Evolutionary conservation across 2,888 invertebrate species (phyloP), one percentile per base, ranked within the genome.

Genomic region (Microctonus hyperodae): DNA sequence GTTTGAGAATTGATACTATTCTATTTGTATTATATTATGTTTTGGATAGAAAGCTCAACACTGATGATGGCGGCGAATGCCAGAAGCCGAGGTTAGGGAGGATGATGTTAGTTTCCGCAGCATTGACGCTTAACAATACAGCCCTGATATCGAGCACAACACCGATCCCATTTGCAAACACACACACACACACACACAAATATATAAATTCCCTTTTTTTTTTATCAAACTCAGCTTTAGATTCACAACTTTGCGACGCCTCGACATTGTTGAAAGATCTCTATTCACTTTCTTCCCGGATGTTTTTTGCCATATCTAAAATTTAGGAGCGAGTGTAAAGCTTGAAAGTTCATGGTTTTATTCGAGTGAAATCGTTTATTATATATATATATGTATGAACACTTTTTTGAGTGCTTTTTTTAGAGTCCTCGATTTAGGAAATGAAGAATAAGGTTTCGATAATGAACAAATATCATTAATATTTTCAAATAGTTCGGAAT

Each of bases 81-180:
- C 48, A 40, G 25, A 59, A 44, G 28, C n/a, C 16, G 33, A 9
- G 25, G 44, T 44, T 44, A 44, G 4, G 16, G 6, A 20, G 44
- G 74, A 73, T 72, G 80, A 75, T 78, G 79, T 81, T 79, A 81
- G 82, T 82, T 83, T 83, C 82, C 81, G 81, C 69, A 74, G 79
- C 80, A 83, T 83, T 82, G 82, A 82, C 78, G 79, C 75, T 71
- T 73, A 75, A 83, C 83, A 83, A 83, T 83, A 81, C 79, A 79
- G 72, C 74, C 70, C 73, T 78, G 80, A 83, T 81, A 80, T 75
- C 77, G 76, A 44, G 53, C 62, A 57, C 64, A 33, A 70, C 61
- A 66, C 55, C 61, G 53, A 60, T 68, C 68, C 66, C 48, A 63
- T 63, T 68, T 66, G 64, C 68, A 64, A 66, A 55, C 66, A 59